A percentile compares a stretch with the other conserved stretches of the same genome.
Conservation (phyloP, 2,888 invertebrate genomes). For the Parnassius apollo region DNA sequence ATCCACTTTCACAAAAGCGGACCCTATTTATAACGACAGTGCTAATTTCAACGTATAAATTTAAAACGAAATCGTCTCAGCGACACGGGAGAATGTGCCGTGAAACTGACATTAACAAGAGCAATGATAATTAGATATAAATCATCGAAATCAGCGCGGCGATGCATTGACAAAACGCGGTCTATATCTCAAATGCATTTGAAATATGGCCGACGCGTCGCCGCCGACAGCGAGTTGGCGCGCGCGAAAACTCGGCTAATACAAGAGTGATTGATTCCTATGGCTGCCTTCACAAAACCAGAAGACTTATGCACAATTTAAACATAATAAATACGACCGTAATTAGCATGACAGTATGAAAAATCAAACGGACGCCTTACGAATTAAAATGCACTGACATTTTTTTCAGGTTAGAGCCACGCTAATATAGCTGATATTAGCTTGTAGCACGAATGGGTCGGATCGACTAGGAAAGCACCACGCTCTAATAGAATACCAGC, state of each 20-base stretch:
- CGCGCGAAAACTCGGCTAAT: slow-evolving; percentile 66
- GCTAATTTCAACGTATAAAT: slow-evolving; percentile 37
- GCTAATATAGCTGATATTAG: too few species aligned
- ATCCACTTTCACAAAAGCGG: slow-evolving; percentile 6
- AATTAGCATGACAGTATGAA: slow-evolving; percentile 24
- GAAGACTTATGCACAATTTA: slow-evolving; percentile 25
- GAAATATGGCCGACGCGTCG: slow-evolving; percentile 74
- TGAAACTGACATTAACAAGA: slow-evolving; percentile 76
- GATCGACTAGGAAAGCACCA: too few species aligned
- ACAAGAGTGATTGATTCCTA: slow-evolving; percentile 72
- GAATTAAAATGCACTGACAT: slow-evolving; percentile 7
- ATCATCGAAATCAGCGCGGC: slow-evolving; percentile 76
- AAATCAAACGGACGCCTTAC: slow-evolving; percentile 8
- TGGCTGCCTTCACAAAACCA: slow-evolving; percentile 40
- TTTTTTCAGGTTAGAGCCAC: not conserved
- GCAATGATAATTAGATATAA: slow-evolving; percentile 78
- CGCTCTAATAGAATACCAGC: too few species aligned
- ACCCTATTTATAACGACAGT: slow-evolving; percentile 2
- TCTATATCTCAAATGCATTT: slow-evolving; percentile 73
- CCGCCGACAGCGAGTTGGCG: slow-evolving; percentile 70
- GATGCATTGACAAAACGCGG: slow-evolving; percentile 78
- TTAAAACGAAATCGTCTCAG: slow-evolving; percentile 62
- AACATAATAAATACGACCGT: slow-evolving; percentile 23
- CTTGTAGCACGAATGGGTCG: too few species aligned
- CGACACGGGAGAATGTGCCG: slow-evolving; percentile 69